Conservation (phyloP, 2,797 vertebrate species). For the Naso thynnoides region DNA sequence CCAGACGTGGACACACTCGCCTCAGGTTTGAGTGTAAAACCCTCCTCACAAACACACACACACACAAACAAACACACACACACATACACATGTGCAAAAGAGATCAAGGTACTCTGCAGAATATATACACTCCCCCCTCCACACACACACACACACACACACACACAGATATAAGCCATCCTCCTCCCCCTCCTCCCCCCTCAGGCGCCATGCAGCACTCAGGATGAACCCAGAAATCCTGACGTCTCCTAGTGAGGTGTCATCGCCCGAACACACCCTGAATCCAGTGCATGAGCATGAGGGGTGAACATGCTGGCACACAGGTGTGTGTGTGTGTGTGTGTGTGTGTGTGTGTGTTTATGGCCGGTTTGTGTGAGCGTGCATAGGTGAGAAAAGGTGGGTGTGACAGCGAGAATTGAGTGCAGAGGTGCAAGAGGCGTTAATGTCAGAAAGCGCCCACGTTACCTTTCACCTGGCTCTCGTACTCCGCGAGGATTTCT, state of each 20-base stretch:
- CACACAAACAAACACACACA: constrained; percentile 24
- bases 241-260: constrained; percentile 73
- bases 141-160: constrained; percentile 9
- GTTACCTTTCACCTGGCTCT: constrained; percentile 96
- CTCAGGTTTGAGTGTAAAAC: constrained; percentile 35
- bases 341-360: constrained; percentile 24
- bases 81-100: constrained; percentile 16
- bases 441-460: constrained; percentile 26
- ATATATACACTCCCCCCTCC: background rate
- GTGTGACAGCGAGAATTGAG: constrained; percentile 40
- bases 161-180: background rate
- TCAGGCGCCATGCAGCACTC: constrained; percentile 79
- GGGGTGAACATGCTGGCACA: constrained; percentile 28
- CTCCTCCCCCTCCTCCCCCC: constrained; percentile 45
- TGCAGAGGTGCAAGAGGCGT: constrained; percentile 28
- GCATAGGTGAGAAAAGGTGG: constrained; percentile 40
- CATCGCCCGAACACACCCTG: constrained; percentile 47
- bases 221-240: constrained; percentile 81
- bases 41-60: constrained; percentile 13
- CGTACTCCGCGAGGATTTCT: constrained; percentile 96
- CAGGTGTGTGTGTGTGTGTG: constrained; percentile 47
- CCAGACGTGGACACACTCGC: constrained; percentile 39
- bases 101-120: constrained; percentile 56
- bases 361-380: constrained; percentile 6
- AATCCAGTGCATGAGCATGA: constrained; percentile 25